Percentiles rank a stretch among this genome's conserved stretches.
These are phyloP conservation scores for Synchiropus splendidus DNA, from an alignment of 2,113 vertebrate genomes.

Conservation along the genomic window DNA sequence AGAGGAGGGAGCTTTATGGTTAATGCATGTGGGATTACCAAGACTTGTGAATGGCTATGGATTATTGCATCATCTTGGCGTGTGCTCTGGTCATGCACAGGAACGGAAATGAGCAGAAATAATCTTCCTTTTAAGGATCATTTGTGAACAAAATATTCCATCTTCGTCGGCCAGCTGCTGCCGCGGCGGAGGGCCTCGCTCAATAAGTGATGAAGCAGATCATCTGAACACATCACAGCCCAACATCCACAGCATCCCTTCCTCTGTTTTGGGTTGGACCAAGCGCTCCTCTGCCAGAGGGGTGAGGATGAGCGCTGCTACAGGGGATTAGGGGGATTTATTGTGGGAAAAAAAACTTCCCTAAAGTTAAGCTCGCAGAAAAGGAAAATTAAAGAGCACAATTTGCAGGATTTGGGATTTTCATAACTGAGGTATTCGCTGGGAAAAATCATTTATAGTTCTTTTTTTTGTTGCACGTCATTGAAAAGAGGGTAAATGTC, in stretches of 20 bases:
- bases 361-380: slow-evolving; percentile 54
- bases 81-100: slow-evolving; percentile 13
- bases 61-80: slow-evolving; percentile 51
- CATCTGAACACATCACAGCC: slow-evolving; percentile 5
- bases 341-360: slow-evolving; percentile 10
- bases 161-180: not conserved
- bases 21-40: slow-evolving; percentile 55
- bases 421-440: not conserved
- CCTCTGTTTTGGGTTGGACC: slow-evolving; percentile 39
- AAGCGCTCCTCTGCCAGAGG: slow-evolving; percentile 29
- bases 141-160: no score
- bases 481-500: no score
- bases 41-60: slow-evolving; percentile 47
- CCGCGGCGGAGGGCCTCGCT: slow-evolving; percentile 12
- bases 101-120: not conserved
- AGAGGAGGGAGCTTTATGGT: slow-evolving; percentile 21
- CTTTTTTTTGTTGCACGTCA: no score
- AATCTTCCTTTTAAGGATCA: no score
- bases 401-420: slow-evolving; percentile 49
- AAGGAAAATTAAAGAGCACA: slow-evolving; percentile 55
- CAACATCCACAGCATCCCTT: slow-evolving; percentile 30
- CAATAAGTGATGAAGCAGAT: slow-evolving; percentile 35
- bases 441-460: no score
- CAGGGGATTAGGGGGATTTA: slow-evolving; percentile 59
- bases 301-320: slow-evolving; percentile 31